These are phyloP conservation scores for Lycophotia porphyrea DNA, from an alignment of 2,888 invertebrate genomes.

Conservation along the genomic window DNA sequence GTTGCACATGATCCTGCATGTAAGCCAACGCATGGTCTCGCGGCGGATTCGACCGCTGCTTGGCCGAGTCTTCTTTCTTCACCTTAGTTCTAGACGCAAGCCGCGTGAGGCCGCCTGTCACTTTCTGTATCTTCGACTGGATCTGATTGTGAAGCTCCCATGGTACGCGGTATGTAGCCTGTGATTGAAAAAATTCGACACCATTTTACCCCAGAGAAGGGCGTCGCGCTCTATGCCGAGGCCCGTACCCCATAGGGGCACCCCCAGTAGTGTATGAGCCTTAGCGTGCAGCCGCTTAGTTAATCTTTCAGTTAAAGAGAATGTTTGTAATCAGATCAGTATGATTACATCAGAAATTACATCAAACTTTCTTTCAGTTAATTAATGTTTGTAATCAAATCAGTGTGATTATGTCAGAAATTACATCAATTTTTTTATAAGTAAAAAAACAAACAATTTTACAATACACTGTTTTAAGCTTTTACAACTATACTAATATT, in stretches of 20 bases:
- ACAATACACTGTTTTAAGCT: no score
- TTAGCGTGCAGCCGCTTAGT: background rate
- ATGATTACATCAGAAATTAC: no score
- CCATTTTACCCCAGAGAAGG: background rate
- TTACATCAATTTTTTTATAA: background rate
- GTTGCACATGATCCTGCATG: constrained; percentile 95
- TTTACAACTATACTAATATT: no score
- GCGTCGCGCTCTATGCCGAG: no score
- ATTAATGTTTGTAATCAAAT: background rate
- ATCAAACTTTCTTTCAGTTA: background rate
- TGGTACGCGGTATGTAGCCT: constrained; percentile 93
- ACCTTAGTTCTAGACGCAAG: constrained; percentile 97
- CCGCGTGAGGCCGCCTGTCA: constrained; percentile 97
- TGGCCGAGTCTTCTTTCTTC: constrained; percentile 95
- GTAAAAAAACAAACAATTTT: background rate
- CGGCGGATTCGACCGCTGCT: constrained; percentile 90
- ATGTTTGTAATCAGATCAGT: no score
- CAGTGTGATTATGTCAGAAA: background rate
- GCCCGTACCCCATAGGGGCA: background rate
- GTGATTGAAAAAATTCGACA: background rate
- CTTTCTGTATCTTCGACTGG: constrained; percentile 98
- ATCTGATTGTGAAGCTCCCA: constrained; percentile 99
- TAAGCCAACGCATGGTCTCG: constrained; percentile 92
- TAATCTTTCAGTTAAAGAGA: background rate
- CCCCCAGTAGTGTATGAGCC: background rate